Base-by-base conservation (phyloP, 2,113 vertebrate genomes). In the Spilogale gracilis region DNA sequence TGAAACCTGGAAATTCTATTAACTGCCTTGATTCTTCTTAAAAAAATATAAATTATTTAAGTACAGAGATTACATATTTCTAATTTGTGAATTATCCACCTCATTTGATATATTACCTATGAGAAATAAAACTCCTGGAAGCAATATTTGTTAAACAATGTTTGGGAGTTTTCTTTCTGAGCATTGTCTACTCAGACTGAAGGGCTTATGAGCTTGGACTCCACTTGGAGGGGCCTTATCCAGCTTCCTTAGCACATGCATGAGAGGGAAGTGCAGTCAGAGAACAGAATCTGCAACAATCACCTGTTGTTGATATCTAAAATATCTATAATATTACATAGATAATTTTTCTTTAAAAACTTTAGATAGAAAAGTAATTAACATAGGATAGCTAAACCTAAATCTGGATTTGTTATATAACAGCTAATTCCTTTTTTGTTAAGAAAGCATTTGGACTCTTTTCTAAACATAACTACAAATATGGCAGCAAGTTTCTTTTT, bases 291-390 rank as follows among this genome's bases (percentile, higher is more conserved):
- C 20, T 67, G 3, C 21, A n/a, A 45, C 25, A 30, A 79, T 43
- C 11, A 58, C 13, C 11, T 17, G 1, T 4, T 71, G 2, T 6
- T n/a, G 13, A 23, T 56, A 43, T 76, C 12, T 50, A 18, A 27
- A 14, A 38, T 50, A 81, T 78, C 17, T 91, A 60, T 32, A 48
- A 52, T 13, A 48, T 18, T 16, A 50, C 13, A 71, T 0, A 38
- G 21, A 61, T 27, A 32, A 73, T 45, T 65, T 78, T 65, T 48
- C 25, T 54, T 48, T 48, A 43, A 85, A 56, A 50, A 2, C 1
- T 89, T 78, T 78, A 23, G 38, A 61, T 23, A 63, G 16, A 76
- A 85, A 96, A 71, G 9, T 92, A 86, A 58, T n/a, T 89, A 21
- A 25, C 7, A n/a, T 91, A 56, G 54, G 30, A 60, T 38, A 85